Conservation (phyloP, 2,888 invertebrate species). For the Epicampocera succincta region DNA sequence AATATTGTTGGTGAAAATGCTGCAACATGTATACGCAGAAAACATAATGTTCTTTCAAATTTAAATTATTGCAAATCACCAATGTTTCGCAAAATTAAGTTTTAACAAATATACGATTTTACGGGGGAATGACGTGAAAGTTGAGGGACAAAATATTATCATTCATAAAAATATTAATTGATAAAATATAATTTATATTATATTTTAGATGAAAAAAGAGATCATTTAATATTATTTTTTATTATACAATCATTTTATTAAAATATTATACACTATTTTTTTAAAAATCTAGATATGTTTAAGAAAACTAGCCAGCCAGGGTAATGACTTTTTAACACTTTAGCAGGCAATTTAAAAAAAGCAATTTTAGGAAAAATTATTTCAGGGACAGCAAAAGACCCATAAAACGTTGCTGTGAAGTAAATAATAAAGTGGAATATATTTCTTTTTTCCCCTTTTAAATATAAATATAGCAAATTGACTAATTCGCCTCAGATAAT, state of each 20-base stretch:
- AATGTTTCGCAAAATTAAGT: neutral
- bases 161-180: neutral
- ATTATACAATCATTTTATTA: constrained; percentile 2
- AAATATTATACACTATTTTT: too few relatives aligned
- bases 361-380: constrained; percentile 2
- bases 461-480: constrained; percentile 9
- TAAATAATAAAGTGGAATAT: constrained; percentile 3
- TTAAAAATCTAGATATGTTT: neutral
- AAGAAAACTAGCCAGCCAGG: neutral
- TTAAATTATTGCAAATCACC: neutral
- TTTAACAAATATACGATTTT: neutral
- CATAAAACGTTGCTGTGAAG: constrained; percentile 11
- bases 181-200: too few relatives aligned
- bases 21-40: neutral
- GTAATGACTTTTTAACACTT: constrained; percentile 12
- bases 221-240: neutral
- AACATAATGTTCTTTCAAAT: neutral
- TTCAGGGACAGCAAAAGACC: constrained; percentile 1
- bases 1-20: constrained; percentile 9
- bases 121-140: neutral
- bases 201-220: neutral
- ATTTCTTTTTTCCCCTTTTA: neutral
- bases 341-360: constrained; percentile 11
- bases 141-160: neutral
- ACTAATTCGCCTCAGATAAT: too few relatives aligned